Base-by-base conservation (phyloP, 64 coral and sea anemone species). In the Stichodactyla helianthus region DNA sequence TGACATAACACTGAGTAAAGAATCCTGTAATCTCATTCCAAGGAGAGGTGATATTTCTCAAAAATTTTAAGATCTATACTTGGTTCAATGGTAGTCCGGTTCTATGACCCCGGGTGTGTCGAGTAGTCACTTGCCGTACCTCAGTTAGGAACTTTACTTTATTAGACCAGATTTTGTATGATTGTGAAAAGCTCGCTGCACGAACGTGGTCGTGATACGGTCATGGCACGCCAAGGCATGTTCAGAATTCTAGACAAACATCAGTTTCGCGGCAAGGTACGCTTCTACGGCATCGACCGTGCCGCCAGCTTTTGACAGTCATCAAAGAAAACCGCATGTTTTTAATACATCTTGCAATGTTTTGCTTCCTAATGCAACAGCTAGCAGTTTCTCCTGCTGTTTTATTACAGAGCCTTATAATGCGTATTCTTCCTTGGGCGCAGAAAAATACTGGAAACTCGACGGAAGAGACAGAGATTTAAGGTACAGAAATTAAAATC, bases 361-460 rank as follows among this genome's bases (percentile, higher is more conserved):
- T 64, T 64, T 64, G 13, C 61, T 13, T 64, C 13, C 1, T 16
- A 16, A 16, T 64, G 61, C 61, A 64, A 13, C 13, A 9, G 19
- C 70, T 8, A 13, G 27, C 5, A 10, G 25, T 35, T 35, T 50
- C 17, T 50, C 77, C 77, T 17, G 20, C n/a, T 16, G 8, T 51
- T 35, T 22, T 79, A 50, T 50, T 65, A n/a, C 62, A 65, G 50
- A 79, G 28, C 77, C 58, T 55, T 57, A 57, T 6, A 20, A 90
- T 31, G 54, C 51, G 16, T 35, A 14, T 52, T 67, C 55, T 60
- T 87, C 86, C 16, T 61, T 52, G 44, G 68, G n/a, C 18, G 85
- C n/a, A 51, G 23, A 59, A 63, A 58, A 57, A 23, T 51, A 87
- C 31, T 91, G 90, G 90, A 91, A 56, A 87, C 85, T 91, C 50